Percentiles rank a stretch among this genome's conserved stretches.
Conservation (phyloP, 2,113 vertebrate species). For the Rhipidura dahli region DNA sequence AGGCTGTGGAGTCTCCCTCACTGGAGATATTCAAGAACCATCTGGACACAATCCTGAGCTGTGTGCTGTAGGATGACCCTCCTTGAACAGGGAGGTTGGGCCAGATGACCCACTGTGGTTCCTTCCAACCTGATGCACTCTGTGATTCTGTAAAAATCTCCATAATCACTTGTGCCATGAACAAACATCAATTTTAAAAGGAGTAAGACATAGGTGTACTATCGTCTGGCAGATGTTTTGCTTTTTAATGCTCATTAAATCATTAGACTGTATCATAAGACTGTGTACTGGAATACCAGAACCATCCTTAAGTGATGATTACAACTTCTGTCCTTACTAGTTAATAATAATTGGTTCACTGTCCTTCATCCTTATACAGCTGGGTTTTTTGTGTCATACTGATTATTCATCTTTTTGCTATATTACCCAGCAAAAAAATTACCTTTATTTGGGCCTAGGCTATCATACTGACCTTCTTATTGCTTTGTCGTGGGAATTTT, state of each 20-base stretch:
- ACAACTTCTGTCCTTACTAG: neutral
- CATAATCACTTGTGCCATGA: neutral
- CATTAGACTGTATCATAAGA: neutral
- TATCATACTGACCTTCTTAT: neutral
- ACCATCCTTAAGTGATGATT: neutral
- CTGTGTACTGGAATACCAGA: neutral
- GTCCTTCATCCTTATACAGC: neutral
- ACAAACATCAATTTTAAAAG: neutral
- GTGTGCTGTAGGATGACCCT: neutral
- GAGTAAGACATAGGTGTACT: neutral
- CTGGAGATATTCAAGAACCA: neutral
- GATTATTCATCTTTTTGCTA: neutral
- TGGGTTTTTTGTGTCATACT: neutral
- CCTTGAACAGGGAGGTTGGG: neutral
- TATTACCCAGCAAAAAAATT: neutral
- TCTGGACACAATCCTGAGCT: neutral
- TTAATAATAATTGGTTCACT: neutral
- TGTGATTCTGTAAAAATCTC: neutral
- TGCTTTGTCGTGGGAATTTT: neutral
- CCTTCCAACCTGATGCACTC: neutral
- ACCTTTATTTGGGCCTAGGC: neutral
- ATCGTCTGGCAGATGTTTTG: neutral
- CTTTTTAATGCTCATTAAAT: neutral
- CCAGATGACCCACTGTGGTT: neutral
- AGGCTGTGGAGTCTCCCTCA: neutral